Evolutionary conservation across 2,113 vertebrate genomes (phyloP).

Genomic region (Bombycilla garrulus): DNA sequence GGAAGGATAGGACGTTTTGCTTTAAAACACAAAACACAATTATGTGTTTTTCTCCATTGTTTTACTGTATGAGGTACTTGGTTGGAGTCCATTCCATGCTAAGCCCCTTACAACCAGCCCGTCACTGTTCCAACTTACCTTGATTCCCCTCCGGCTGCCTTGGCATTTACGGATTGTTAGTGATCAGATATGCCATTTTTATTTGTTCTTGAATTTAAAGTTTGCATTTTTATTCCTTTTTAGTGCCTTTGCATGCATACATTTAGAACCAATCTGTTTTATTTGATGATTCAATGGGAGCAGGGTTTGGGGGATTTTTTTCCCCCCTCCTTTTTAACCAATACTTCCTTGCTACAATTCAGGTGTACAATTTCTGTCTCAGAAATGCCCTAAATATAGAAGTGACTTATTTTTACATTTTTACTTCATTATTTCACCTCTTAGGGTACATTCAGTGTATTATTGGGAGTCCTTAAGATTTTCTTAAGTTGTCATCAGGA

Average conservation of each 20-base stretch:
- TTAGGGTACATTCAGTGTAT: not conserved
- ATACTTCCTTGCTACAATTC: not conserved
- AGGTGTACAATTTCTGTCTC: not conserved
- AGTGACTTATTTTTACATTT: not conserved
- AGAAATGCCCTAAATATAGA: not conserved
- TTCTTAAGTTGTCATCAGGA: not conserved
- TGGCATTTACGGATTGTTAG: not conserved
- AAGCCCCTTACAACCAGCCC: not conserved
- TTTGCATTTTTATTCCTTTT: not conserved
- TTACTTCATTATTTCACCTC: not conserved
- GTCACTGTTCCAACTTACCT: not conserved
- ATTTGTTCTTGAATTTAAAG: not conserved
- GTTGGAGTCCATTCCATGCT: not conserved
- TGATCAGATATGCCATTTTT: not conserved
- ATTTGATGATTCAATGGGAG: not conserved
- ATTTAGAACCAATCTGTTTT: not conserved
- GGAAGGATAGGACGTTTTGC: not conserved
- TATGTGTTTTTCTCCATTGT: not conserved
- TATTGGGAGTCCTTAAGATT: not conserved
- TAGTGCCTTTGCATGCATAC: not conserved
- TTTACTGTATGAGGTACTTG: not conserved
- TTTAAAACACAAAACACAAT: not conserved
- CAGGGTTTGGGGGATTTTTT: accelerated
- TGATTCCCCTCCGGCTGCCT: not conserved
- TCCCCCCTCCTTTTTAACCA: not conserved